Evolutionary conservation across 1,140 invertebrate species (phyloP).

Genomic region (Drosophila ohnishii): DNA sequence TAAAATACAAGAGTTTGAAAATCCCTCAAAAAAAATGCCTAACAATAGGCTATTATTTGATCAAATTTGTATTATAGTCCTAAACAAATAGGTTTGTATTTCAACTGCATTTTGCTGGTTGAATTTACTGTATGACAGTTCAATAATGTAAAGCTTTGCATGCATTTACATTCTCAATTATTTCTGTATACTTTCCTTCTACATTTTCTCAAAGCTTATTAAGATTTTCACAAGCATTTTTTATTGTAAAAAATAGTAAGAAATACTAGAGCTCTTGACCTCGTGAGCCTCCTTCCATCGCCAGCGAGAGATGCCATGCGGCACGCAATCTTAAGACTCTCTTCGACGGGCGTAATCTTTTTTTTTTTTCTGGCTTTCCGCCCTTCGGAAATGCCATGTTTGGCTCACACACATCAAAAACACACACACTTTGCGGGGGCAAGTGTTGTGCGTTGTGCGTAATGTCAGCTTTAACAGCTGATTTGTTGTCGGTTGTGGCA

Average conservation of each 20-base stretch:
- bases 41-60: no score
- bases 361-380: background rate
- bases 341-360: conserved; percentile 33
- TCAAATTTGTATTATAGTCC: no score
- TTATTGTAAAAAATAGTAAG: background rate
- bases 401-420: conserved; percentile 61
- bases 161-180: no score
- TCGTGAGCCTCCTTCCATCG: background rate
- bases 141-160: no score
- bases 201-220: background rate
- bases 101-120: background rate
- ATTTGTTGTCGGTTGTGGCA: conserved; percentile 58
- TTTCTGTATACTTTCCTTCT: no score
- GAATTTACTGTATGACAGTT: background rate
- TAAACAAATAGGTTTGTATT: no score
- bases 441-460: conserved; percentile 20
- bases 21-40: no score
- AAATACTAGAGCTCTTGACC: background rate
- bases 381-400: conserved; percentile 64
- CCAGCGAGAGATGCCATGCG: conserved; percentile 4
- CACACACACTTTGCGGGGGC: conserved; percentile 4
- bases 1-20: no score
- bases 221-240: background rate
- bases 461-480: conserved; percentile 54
- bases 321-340: conserved; percentile 42